Evolutionary conservation across 2,113 vertebrate species (phyloP), one percentile per base, ranked within the genome.

Genomic region (Grantiella picta): DNA sequence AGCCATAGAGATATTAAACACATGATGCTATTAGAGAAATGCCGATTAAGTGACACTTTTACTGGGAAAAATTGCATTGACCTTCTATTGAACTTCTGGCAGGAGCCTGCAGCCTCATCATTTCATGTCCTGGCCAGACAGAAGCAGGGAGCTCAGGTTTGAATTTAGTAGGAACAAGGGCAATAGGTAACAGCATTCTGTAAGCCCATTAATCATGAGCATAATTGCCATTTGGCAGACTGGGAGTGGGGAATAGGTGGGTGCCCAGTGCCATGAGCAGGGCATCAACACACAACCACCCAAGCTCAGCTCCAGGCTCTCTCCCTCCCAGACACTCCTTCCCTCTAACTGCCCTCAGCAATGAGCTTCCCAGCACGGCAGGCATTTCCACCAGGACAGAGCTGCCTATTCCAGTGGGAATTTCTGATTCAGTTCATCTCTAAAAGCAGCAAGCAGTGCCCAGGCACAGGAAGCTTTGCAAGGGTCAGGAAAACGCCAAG

Each of bases 241-340:
- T 8, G 7, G 12, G 22, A 17, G 10, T 3, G 8, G 8, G 21
- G 7, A 65, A 45, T 14, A 71, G 9, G 13, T 8, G 47, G 49
- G 36, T 60, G 15, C 54, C n/a, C 0, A 0, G 29, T 35, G 36
- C 29, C 71, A 49, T 6, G 45, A 36, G 59, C n/a, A 60, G 6
- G 27, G 28, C n/a, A 83, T 18, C 18, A 42, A 1, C 31, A 57
- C 4, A 0, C 2, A 0, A 3, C 31, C 20, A 31, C 0, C 0
- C 44, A 23, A 73, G 27, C 47, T 44, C 44, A 73, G 50, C 76
- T 56, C 31, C 56, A 56, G 20, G 18, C 44, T 56, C 38, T 9
- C 33, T 11, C 63, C 42, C 33, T 11, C 63, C 42, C 8, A 22
- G 28, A 22, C 7, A 13, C 7, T n/a, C 8, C 16, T 23, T 38